phyloP scores from a whole-genome alignment of 23 tunicate species.

The Trididemnum nubilum region DNA sequence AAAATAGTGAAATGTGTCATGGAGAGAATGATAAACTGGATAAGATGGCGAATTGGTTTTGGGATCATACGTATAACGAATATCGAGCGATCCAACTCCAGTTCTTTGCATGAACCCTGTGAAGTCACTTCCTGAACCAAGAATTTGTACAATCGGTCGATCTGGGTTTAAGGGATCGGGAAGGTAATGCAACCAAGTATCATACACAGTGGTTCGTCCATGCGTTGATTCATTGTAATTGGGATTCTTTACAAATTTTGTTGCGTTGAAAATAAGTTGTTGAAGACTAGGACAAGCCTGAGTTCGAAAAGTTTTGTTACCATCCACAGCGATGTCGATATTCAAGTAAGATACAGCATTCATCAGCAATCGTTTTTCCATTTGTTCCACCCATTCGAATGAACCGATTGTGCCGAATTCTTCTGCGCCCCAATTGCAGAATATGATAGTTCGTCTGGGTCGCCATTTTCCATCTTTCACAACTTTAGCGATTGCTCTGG shows the following conservation, averaged over 20 bases:
- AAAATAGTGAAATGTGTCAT: slow-evolving; percentile 85
- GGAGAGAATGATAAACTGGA: slow-evolving; percentile 86
- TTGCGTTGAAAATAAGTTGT: slow-evolving; percentile 41
- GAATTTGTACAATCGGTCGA: slow-evolving; percentile 44
- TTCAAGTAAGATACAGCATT: slow-evolving; percentile 77
- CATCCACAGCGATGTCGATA: slow-evolving; percentile 91
- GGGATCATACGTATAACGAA: slow-evolving; percentile 61
- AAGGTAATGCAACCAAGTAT: slow-evolving; percentile 66
- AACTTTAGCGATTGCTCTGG: slow-evolving; percentile 52
- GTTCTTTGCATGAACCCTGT: slow-evolving; percentile 65
- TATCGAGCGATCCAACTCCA: slow-evolving; percentile 75
- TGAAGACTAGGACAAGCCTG: slow-evolving; percentile 54
- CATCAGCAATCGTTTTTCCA: slow-evolving; percentile 67
- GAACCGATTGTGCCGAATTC: slow-evolving; percentile 95
- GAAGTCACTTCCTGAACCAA: slow-evolving; percentile 93
- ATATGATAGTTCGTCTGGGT: slow-evolving; percentile 88
- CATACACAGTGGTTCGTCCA: slow-evolving; percentile 74
- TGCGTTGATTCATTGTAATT: slow-evolving; percentile 43
- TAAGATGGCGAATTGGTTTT: slow-evolving; percentile 47
- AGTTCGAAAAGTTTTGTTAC: slow-evolving; percentile 70
- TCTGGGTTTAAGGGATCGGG: slow-evolving; percentile 39
- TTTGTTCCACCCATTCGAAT: slow-evolving; percentile 94
- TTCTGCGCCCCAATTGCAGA: slow-evolving; percentile 97
- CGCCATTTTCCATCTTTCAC: slow-evolving; percentile 77
- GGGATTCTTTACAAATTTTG: slow-evolving; percentile 71